Conservation (phyloP, 1,140 invertebrate species). For the Psix sp. region DNA sequence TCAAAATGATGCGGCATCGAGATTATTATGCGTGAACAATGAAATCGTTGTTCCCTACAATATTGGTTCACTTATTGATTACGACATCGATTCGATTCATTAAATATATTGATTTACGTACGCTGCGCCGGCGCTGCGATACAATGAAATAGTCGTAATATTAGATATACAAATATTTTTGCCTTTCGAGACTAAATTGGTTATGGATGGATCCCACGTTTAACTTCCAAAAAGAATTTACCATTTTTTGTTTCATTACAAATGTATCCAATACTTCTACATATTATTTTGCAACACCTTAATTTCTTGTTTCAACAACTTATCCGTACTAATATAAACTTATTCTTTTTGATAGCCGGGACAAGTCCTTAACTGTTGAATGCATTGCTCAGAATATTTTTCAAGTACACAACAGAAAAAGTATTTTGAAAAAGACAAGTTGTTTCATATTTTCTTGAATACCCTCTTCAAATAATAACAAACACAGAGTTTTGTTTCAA, state of each 20-base stretch:
- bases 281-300: not conserved
- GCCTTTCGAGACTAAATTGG: conserved; percentile 33
- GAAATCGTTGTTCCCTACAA: conserved; percentile 60
- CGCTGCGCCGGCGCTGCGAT: conserved; percentile 58
- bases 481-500: too few species aligned
- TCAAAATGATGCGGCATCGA: conserved; percentile 37
- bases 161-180: conserved; percentile 56
- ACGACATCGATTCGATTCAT: conserved; percentile 60
- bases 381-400: too few species aligned
- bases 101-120: conserved; percentile 55
- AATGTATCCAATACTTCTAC: too few species aligned
- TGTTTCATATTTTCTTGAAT: too few species aligned
- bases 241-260: not conserved
- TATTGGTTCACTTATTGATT: conserved; percentile 51
- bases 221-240: conserved; percentile 13
- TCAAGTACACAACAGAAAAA: too few species aligned
- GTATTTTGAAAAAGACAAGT: too few species aligned
- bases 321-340: too few species aligned
- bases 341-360: too few species aligned
- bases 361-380: too few species aligned
- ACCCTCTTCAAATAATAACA: too few species aligned
- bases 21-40: conserved; percentile 48
- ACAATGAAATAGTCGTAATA: conserved; percentile 52
- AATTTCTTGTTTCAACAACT: not conserved
- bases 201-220: conserved; percentile 13